These are phyloP conservation scores for Heliornis fulica DNA, from an alignment of 2,113 vertebrate species.

Conservation along the genomic window DNA sequence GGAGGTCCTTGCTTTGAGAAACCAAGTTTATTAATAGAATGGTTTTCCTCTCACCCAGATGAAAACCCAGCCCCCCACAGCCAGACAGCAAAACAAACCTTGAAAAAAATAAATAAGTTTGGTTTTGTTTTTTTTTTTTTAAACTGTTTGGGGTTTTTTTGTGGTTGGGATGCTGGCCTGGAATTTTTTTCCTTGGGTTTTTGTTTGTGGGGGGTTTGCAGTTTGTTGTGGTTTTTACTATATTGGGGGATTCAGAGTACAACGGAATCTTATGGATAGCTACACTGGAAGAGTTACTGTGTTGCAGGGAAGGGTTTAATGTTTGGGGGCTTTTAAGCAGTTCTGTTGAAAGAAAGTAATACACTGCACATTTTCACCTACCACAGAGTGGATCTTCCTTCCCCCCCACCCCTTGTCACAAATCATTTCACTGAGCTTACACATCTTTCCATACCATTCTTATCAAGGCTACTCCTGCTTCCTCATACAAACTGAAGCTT, in stretches of 20 bases:
- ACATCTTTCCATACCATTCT: neutral
- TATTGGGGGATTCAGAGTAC: neutral
- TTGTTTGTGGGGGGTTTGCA: neutral
- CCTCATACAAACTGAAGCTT: neutral
- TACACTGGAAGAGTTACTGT: neutral
- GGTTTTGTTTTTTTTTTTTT: no score
- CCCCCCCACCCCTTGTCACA: neutral
- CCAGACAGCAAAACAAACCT: neutral
- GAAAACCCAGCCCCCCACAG: neutral
- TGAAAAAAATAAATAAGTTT: no score
- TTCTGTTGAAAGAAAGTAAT: neutral
- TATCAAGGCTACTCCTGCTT: neutral
- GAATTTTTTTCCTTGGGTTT: neutral
- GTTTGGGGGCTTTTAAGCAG: neutral
- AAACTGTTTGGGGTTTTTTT: neutral
- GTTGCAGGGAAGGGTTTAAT: neutral
- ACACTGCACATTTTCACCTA: neutral
- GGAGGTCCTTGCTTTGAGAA: neutral
- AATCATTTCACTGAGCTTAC: neutral
- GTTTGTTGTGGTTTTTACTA: neutral
- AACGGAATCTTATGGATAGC: neutral
- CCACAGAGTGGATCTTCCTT: neutral
- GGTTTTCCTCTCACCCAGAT: neutral
- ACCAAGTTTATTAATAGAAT: neutral
- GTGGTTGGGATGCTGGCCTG: neutral